These are phyloP conservation scores for Cecropterus lyciades DNA, from an alignment of 1,140 invertebrate genomes.

Conservation along the genomic window DNA sequence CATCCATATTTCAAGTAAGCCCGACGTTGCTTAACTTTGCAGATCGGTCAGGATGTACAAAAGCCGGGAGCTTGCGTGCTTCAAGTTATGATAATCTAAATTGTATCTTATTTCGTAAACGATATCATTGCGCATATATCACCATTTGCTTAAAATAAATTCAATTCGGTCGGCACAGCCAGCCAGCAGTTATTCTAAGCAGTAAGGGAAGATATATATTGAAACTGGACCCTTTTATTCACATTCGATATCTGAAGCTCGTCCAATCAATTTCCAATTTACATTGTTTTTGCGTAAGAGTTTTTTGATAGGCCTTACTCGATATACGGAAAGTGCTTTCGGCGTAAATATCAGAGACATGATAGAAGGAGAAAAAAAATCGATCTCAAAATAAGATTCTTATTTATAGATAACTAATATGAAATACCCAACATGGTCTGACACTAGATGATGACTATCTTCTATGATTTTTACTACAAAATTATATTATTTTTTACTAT, in stretches of 20 bases:
- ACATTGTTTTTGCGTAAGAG: constrained; percentile 24
- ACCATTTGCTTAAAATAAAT: constrained; percentile 1
- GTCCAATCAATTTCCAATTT: constrained; percentile 29
- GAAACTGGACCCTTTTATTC: constrained; percentile 22
- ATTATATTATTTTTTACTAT: too few relatives aligned
- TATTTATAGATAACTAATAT: too few relatives aligned
- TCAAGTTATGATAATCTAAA: too few relatives aligned
- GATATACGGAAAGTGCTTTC: constrained; percentile 3
- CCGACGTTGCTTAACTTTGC: too few relatives aligned
- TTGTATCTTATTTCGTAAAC: too few relatives aligned
- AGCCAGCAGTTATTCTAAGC: constrained; percentile 1
- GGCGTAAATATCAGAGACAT: too few relatives aligned
- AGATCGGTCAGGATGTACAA: neutral
- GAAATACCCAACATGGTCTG: too few relatives aligned
- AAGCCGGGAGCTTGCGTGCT: neutral
- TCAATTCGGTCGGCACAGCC: constrained; percentile 7
- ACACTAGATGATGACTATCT: too few relatives aligned
- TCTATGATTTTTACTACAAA: too few relatives aligned
- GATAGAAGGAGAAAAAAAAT: too few relatives aligned
- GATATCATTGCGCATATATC: neutral
- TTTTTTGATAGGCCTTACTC: constrained; percentile 11
- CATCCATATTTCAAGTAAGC: too few relatives aligned
- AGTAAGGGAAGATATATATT: constrained; percentile 17
- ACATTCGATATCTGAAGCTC: constrained; percentile 2
- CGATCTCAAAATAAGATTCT: too few relatives aligned